These are phyloP conservation scores for Spinus pinus DNA, from an alignment of 2,797 vertebrate species.

Conservation along the genomic window DNA sequence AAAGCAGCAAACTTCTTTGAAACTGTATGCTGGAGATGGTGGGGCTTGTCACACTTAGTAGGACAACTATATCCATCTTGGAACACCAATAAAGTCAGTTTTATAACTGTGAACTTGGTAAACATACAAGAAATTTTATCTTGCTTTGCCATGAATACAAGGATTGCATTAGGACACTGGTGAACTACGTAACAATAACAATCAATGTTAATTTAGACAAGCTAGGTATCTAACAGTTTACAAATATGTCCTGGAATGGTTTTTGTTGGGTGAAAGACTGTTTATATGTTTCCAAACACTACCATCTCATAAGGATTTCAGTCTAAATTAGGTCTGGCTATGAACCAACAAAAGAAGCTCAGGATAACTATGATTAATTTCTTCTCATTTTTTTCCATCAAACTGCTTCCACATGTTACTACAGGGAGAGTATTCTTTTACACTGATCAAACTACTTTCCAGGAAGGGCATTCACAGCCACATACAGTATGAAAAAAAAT, in stretches of 20 bases:
- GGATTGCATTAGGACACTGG: neutral
- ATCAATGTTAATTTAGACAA: neutral
- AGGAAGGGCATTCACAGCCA: slow-evolving; percentile 29
- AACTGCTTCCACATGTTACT: slow-evolving; percentile 72
- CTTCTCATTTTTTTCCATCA: slow-evolving; percentile 62
- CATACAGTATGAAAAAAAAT: neutral
- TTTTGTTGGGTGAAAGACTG: slow-evolving; percentile 8
- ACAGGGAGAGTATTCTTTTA: slow-evolving; percentile 46
- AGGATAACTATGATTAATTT: slow-evolving; percentile 67
- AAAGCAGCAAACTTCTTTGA: neutral
- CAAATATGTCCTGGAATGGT: neutral
- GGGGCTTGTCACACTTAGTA: neutral
- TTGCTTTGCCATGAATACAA: neutral
- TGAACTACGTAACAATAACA: neutral
- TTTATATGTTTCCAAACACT: slow-evolving; percentile 18
- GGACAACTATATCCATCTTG: neutral
- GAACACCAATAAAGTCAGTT: neutral
- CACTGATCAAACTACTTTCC: slow-evolving; percentile 25
- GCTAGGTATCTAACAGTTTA: neutral
- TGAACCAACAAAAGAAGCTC: slow-evolving; percentile 43
- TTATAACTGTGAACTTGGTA: neutral
- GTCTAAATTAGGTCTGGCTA: slow-evolving; percentile 26
- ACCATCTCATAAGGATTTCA: slow-evolving; percentile 18
- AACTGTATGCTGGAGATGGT: neutral
- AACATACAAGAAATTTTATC: neutral